phyloP scores from a whole-genome alignment of 2,888 invertebrate genomes.

The Cynaeus angustus region DNA sequence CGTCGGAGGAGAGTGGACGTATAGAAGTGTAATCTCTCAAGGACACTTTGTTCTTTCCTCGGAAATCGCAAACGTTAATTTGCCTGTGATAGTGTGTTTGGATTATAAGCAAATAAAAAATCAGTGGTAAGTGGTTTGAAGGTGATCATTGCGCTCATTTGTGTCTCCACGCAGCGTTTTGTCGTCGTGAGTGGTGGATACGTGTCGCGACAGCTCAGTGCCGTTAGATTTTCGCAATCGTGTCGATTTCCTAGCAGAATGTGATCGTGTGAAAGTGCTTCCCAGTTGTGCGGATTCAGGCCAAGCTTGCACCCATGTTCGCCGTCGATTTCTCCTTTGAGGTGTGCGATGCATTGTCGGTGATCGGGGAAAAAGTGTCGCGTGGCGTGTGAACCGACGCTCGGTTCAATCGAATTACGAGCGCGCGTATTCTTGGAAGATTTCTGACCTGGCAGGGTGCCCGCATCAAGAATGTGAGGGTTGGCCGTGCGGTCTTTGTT shows the following conservation, averaged over 20 bases:
- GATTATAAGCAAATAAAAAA: conserved; percentile 10
- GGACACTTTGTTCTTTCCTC: conserved; percentile 56
- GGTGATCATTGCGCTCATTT: conserved; percentile 7
- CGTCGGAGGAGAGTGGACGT: conserved; percentile 57
- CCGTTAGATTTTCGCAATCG: conserved; percentile 38
- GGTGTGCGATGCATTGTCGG: conserved; percentile 42
- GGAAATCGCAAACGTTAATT: conserved; percentile 2
- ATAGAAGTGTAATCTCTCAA: conserved; percentile 58
- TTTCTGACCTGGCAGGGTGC: conserved; percentile 80
- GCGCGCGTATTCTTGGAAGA: conserved; percentile 67
- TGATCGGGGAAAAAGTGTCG: conserved; percentile 21
- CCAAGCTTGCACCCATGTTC: conserved; percentile 53
- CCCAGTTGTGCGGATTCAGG: conserved; percentile 54
- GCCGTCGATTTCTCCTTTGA: conserved; percentile 59
- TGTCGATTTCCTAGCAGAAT: conserved; percentile 39
- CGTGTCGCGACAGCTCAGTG: conserved; percentile 28
- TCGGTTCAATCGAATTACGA: conserved; percentile 16
- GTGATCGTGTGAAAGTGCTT: conserved; percentile 61
- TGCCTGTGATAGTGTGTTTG: conserved; percentile 28
- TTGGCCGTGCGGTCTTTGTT: conserved; percentile 46
- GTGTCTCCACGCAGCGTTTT: conserved; percentile 4
- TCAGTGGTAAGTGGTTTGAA: conserved; percentile 38
- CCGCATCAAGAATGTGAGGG: conserved; percentile 73
- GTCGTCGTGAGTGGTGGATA: conserved; percentile 17
- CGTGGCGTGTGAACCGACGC: conserved; percentile 30